Evolutionary conservation across 2,113 vertebrate species (phyloP).

Genomic region (Phyllostomus discolor): DNA sequence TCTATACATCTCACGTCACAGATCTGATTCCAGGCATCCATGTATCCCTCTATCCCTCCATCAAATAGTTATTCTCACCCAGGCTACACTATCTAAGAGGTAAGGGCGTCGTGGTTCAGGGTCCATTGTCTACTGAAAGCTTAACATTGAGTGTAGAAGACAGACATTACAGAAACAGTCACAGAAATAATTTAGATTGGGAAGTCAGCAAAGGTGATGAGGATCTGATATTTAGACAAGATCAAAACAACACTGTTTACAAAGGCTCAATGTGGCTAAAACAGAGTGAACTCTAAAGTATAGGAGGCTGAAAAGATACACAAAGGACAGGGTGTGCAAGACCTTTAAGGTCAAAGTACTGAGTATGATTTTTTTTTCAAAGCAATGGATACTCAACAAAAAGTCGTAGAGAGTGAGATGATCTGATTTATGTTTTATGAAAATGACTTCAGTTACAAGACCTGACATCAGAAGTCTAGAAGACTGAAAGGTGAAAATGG

Average conservation of each 20-base stretch:
- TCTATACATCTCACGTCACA: background rate
- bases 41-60: background rate
- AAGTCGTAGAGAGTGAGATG: background rate
- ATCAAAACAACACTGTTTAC: background rate
- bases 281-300: background rate
- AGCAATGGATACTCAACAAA: background rate
- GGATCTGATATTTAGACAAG: background rate
- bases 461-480: background rate
- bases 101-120: background rate
- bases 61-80: background rate
- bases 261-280: background rate
- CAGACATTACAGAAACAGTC: background rate
- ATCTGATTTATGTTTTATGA: background rate
- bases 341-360: background rate
- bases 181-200: background rate
- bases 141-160: background rate
- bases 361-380: conserved; percentile 9
- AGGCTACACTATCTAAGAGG: background rate
- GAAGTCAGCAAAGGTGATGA: background rate
- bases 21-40: background rate
- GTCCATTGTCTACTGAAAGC: background rate
- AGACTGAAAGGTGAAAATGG: background rate
- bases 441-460: background rate
- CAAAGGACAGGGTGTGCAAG: background rate
- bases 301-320: background rate